Evolutionary conservation across 2,888 invertebrate genomes (phyloP).

Genomic region (Lissonota sp.): DNA sequence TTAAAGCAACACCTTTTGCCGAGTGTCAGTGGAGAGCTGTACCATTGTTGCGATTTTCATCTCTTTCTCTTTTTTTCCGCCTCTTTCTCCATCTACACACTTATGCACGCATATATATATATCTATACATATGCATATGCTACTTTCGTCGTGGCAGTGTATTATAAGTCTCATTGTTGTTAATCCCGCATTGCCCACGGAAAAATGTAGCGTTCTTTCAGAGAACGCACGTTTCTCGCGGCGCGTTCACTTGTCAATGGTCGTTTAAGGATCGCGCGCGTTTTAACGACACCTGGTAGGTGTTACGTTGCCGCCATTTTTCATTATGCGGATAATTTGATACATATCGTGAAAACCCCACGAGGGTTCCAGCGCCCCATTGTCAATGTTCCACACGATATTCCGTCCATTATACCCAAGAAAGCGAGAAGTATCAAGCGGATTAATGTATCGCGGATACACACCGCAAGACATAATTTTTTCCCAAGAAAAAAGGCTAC

Average conservation of each 20-base stretch:
- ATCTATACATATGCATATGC: conserved; percentile 60
- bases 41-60: conserved; percentile 79
- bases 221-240: conserved; percentile 44
- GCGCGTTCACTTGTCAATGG: conserved; percentile 60
- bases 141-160: conserved; percentile 62
- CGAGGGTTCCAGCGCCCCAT: conserved; percentile 59
- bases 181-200: conserved; percentile 70
- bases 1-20: conserved; percentile 83
- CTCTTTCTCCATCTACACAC: neutral
- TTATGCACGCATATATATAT: neutral
- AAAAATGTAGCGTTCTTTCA: conserved; percentile 46
- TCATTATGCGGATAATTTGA: conserved; percentile 83
- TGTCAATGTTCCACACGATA: conserved; percentile 37
- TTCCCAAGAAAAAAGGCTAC: conserved; percentile 11
- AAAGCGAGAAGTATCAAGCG: conserved; percentile 11
- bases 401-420: neutral
- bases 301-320: conserved; percentile 83
- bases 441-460: neutral
- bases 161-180: conserved; percentile 80
- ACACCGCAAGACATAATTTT: conserved; percentile 7
- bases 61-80: conserved; percentile 52
- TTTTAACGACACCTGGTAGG: conserved; percentile 82
- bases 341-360: conserved; percentile 78
- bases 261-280: conserved; percentile 34
- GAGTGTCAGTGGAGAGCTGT: conserved; percentile 66